Evolutionary conservation across 2,113 vertebrate species (phyloP).

Genomic region (Balaenoptera acutorostrata): DNA sequence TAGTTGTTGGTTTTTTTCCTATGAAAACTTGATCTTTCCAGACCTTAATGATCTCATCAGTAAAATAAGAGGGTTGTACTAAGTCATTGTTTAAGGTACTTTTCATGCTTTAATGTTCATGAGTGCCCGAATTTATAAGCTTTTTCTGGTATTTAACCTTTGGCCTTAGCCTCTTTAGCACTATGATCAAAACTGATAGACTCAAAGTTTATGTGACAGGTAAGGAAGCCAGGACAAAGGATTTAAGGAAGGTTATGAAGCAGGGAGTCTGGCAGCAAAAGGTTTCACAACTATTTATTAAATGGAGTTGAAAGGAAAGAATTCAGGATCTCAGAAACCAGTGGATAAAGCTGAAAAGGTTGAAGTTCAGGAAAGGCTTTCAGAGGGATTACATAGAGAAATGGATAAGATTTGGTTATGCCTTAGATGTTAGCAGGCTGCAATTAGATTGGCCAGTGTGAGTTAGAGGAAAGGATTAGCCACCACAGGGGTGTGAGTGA

Average conservation of each 20-base stretch:
- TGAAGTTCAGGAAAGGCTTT: background rate
- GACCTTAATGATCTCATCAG: background rate
- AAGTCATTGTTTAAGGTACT: background rate
- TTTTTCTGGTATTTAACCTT: conserved; percentile 28
- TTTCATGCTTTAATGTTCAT: background rate
- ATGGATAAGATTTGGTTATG: background rate
- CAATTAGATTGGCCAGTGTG: background rate
- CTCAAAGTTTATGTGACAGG: background rate
- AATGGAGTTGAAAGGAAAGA: background rate
- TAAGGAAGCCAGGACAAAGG: background rate
- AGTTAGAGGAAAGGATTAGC: background rate
- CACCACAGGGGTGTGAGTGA: background rate
- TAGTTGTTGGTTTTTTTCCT: background rate
- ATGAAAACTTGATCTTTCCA: background rate
- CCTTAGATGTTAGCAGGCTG: background rate
- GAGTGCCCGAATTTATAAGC: background rate
- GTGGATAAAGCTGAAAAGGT: background rate
- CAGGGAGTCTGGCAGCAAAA: background rate
- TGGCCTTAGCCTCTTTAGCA: background rate
- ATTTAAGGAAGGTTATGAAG: background rate
- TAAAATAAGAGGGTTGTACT: background rate
- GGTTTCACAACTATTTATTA: background rate
- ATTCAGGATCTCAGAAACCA: background rate
- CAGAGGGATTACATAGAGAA: background rate
- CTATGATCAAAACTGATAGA: background rate